Base-by-base conservation (phyloP, 2,888 invertebrate species). In the Boloria euphrosyne region DNA sequence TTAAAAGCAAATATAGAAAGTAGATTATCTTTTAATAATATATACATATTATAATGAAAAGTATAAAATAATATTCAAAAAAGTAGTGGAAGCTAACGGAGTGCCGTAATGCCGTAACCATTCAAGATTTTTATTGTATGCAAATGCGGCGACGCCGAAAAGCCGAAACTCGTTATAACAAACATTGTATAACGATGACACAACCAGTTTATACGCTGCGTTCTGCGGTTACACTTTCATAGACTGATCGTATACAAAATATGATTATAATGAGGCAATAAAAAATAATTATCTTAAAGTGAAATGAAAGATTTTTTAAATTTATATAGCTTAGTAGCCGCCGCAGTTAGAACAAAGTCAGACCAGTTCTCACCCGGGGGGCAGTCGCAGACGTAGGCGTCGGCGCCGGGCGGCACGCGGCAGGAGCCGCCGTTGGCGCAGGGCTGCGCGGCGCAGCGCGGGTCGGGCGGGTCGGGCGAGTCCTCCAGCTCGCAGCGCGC, bases 361-460 rank as follows among this genome's bases (percentile, higher is more conserved):
- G n/a, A n/a, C n/a, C n/a, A 31, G 46, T 2, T 79, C 85, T 57
- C 70, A 93, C 94, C 95, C 61, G 94, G 93, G 18, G 89, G 84
- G 70, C 95, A 95, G 67, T 89, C 87, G 80, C 95, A 95, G 69
- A 93, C 90, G 78, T 93, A 93, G 10, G 79, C 76, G 68, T 93
- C 93, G 61, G 86, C 92, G 52, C 93, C 93, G 1, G 93, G 87
- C 46, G 94, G 90, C 71, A 95, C 95, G 73, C 93, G 90, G 83
- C 97, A 98, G 72, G 94, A 94, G 67, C 95, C 97, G 80, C 95
- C 96, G 87, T 97, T 96, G 71, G 93, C 88, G 80, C 98, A 98
- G 2, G 97, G 97, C 77, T 94, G 94, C 69, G 94, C 93, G 77
- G 94, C 94, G 87, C 98, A 97, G 69, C 93, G 89, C 55, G 94